Evolutionary conservation across 1,140 invertebrate genomes (phyloP).

Genomic region (Zaprionus lachaisei): DNA sequence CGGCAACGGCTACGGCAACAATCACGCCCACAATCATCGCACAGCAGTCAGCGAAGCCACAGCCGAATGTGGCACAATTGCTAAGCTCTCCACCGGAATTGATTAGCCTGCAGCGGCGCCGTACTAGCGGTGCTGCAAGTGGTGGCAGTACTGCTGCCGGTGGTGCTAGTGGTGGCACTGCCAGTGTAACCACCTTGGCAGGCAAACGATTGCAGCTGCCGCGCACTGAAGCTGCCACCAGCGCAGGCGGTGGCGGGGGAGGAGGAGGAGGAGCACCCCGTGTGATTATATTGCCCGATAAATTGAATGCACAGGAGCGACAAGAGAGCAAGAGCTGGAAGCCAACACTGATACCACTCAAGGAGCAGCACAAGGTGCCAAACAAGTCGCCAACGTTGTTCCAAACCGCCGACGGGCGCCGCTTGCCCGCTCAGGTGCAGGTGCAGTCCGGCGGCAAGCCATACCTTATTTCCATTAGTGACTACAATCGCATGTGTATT

Average conservation of each 20-base stretch:
- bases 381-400: conserved; percentile 85
- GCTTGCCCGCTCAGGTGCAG: conserved; percentile 86
- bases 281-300: conserved; percentile 79
- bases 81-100: conserved; percentile 77
- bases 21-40: conserved; percentile 5
- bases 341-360: conserved; percentile 89
- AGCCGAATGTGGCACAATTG: conserved; percentile 48
- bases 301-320: conserved; percentile 73
- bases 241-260: conserved; percentile 61
- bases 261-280: conserved; percentile 83
- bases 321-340: conserved; percentile 87
- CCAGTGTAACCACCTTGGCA: conserved; percentile 14
- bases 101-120: conserved; percentile 68
- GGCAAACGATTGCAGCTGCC: conserved; percentile 56
- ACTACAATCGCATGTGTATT: conserved; percentile 89
- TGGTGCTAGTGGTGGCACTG: conserved; percentile 25
- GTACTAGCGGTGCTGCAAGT: conserved; percentile 34
- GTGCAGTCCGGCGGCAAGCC: conserved; percentile 88
- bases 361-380: conserved; percentile 82
- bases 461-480: conserved; percentile 88
- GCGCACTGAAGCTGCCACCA: conserved; percentile 57
- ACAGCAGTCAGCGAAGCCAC: conserved; percentile 24
- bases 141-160: neutral
- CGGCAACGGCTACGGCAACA: neutral
- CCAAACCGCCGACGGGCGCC: conserved; percentile 86